Percentiles rank a stretch among this genome's conserved stretches.
phyloP scores from a whole-genome alignment of 2,797 vertebrate genomes.

The Chelidonichthys spinosus region DNA sequence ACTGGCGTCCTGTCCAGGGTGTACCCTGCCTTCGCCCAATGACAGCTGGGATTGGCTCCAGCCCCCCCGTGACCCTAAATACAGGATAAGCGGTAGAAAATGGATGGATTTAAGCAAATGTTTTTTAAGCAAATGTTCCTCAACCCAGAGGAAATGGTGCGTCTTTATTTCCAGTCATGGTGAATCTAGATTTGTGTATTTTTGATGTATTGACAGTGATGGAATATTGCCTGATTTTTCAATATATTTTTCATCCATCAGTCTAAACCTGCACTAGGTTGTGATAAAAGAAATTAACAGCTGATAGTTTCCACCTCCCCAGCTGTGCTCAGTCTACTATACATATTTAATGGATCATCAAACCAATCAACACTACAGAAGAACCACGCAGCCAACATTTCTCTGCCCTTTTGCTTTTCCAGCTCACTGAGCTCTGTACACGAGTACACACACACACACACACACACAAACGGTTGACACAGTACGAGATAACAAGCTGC shows the following conservation, averaged over 20 bases:
- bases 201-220: background rate
- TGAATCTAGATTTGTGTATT: no score
- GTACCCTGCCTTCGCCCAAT: no score
- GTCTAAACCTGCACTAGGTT: background rate
- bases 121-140: background rate
- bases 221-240: background rate
- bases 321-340: conserved; percentile 46
- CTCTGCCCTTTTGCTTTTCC: conserved; percentile 52
- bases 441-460: conserved; percentile 9
- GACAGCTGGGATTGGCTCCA: no score
- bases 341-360: conserved; percentile 54
- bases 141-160: background rate
- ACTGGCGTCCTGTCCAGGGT: no score
- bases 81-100: no score
- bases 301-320: conserved; percentile 10
- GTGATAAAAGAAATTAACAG: background rate
- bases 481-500: conserved; percentile 18
- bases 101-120: no score
- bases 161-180: no score
- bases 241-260: background rate
- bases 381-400: conserved; percentile 13
- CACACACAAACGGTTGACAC: background rate
- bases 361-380: conserved; percentile 17
- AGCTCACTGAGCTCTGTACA: conserved; percentile 40
- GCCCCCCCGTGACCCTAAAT: no score